A percentile compares a stretch with the other conserved stretches of the same genome.
phyloP scores from a whole-genome alignment of 2,797 vertebrate species.

The Babyrousa celebensis region DNA sequence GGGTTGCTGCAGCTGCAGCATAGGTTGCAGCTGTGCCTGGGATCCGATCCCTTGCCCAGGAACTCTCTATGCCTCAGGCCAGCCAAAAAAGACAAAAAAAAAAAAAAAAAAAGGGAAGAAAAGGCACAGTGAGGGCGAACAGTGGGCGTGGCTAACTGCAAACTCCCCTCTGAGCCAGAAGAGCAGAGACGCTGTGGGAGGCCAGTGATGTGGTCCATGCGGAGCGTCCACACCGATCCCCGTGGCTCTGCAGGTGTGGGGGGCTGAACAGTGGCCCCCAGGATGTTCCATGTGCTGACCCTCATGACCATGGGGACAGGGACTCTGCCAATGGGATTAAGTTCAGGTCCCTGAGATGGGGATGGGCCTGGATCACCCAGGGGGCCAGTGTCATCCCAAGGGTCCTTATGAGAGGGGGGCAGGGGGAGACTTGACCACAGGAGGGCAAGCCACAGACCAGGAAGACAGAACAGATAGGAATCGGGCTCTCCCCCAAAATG shows the following conservation, averaged over 20 bases:
- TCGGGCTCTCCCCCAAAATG: fast-evolving
- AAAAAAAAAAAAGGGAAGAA: not conserved
- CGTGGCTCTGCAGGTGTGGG: not conserved
- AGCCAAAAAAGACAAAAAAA: too few species aligned
- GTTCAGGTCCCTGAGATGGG: not conserved
- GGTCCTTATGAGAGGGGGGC: fast-evolving
- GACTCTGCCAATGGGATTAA: not conserved
- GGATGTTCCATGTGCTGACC: fast-evolving
- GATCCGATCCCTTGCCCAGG: too few species aligned
- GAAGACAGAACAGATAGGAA: not conserved
- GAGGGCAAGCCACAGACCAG: not conserved
- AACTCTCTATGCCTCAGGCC: too few species aligned
- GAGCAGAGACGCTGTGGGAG: not conserved
- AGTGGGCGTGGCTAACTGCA: fast-evolving
- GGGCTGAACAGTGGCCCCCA: fast-evolving
- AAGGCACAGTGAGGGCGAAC: not conserved
- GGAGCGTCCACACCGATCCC: fast-evolving
- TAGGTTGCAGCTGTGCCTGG: too few species aligned
- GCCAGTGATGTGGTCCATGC: not conserved
- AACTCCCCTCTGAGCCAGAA: fast-evolving
- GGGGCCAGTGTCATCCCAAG: not conserved
- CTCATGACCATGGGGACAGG: fast-evolving
- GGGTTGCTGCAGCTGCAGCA: too few species aligned
- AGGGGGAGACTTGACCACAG: not conserved
- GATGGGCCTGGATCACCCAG: not conserved